A percentile compares a stretch with the other conserved stretches of the same genome.
Conservation (phyloP, 2,113 vertebrate genomes). For the Hippocampus abdominalis region DNA sequence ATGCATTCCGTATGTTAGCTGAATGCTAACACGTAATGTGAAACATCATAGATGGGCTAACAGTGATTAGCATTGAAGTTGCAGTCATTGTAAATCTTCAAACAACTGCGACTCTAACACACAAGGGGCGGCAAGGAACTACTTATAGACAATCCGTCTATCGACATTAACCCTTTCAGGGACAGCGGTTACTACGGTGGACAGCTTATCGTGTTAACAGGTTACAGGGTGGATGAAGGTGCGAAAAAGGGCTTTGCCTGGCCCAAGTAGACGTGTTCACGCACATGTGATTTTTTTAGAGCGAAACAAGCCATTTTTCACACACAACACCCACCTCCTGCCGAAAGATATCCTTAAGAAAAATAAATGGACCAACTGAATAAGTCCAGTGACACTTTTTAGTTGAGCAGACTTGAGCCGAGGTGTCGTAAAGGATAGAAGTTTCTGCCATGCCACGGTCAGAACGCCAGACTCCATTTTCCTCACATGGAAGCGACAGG, state of each 20-base stretch:
- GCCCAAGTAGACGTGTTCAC: constrained; percentile 11
- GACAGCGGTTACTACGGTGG: too few species aligned
- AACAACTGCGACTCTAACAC: too few species aligned
- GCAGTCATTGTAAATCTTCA: too few species aligned
- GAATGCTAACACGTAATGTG: neutral
- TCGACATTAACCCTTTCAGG: too few species aligned
- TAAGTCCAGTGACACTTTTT: constrained; percentile 2
- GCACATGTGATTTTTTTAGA: constrained; percentile 63
- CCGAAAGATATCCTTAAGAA: constrained; percentile 43
- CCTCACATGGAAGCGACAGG: constrained; percentile 12
- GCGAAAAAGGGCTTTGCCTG: constrained; percentile 24
- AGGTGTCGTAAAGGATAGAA: constrained; percentile 30
- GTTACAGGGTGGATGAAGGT: too few species aligned
- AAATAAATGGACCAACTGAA: constrained; percentile 43
- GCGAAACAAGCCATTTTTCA: constrained; percentile 13
- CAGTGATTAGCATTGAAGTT: too few species aligned
- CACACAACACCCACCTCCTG: constrained; percentile 37
- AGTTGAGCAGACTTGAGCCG: constrained; percentile 12
- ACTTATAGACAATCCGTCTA: too few species aligned
- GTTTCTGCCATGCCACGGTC: constrained; percentile 4
- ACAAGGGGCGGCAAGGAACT: too few species aligned
- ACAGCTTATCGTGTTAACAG: too few species aligned
- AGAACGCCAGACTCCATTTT: constrained; percentile 6
- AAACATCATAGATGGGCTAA: too few species aligned
- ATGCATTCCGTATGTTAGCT: too few species aligned